A percentile compares a stretch with the other conserved stretches of the same genome.
Evolutionary conservation across 2,113 vertebrate species (phyloP).

Genomic region (Zosterops hypoxanthus): DNA sequence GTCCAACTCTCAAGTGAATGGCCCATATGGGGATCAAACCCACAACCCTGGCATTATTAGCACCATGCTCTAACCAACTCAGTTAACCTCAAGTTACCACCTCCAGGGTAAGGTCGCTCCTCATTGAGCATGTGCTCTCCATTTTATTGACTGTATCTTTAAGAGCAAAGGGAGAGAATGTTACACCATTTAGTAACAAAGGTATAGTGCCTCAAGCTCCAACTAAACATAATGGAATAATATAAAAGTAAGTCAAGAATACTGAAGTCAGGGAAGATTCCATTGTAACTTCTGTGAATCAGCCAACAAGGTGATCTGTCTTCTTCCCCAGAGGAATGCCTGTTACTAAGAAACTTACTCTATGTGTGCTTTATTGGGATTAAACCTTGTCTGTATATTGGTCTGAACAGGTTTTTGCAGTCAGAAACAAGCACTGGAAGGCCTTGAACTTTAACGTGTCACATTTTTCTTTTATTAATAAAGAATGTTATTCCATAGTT

Average conservation of each 20-base stretch:
- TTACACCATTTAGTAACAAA: not conserved
- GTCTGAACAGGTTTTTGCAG: not conserved
- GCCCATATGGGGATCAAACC: not conserved
- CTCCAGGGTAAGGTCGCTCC: fast-evolving
- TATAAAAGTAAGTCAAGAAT: not conserved
- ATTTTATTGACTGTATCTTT: not conserved
- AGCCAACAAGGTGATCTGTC: not conserved
- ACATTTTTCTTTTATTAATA: not conserved
- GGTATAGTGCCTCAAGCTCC: not conserved
- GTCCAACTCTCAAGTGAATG: not conserved
- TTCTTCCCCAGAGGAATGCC: not conserved
- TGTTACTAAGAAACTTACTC: not conserved
- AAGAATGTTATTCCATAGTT: not conserved
- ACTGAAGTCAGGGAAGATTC: not conserved
- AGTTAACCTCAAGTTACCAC: not conserved
- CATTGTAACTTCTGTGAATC: not conserved
- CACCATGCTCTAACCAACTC: not conserved
- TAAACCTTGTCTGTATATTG: not conserved
- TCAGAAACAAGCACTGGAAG: not conserved
- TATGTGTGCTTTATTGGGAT: not conserved
- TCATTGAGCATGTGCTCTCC: fast-evolving
- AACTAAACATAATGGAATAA: not conserved
- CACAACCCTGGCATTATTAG: not conserved
- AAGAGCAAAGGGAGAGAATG: not conserved
- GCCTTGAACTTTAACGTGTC: not conserved